Conservation (phyloP, 2,888 invertebrate species). For the Mamestra brassicae region DNA sequence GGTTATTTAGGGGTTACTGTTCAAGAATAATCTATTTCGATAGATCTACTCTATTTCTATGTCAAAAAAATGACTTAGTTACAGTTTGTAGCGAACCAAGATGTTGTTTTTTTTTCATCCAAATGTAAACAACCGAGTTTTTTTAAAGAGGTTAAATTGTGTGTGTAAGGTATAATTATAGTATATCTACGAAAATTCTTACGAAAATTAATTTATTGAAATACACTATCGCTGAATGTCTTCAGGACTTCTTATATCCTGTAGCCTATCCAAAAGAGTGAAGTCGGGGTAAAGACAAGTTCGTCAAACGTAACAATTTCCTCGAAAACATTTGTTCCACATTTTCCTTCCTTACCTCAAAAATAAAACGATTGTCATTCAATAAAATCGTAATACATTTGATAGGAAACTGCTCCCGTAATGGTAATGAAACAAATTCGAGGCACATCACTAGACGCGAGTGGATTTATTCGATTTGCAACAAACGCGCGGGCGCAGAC, state of each 20-base stretch:
- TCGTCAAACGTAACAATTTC: neutral
- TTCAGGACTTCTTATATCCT: neutral
- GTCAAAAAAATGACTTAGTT: neutral
- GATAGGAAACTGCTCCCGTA: conserved; percentile 48
- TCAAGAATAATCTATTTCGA: neutral
- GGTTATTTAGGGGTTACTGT: neutral
- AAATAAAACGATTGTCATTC: conserved; percentile 45
- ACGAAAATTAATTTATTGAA: too few species aligned
- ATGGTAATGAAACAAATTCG: conserved; percentile 59
- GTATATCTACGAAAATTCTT: too few species aligned
- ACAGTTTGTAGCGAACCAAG: neutral
- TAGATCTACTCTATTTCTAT: neutral
- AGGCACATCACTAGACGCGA: conserved; percentile 51
- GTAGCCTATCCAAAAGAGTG: neutral
- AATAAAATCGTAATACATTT: conserved; percentile 59
- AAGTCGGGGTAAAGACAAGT: neutral
- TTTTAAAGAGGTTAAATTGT: too few species aligned
- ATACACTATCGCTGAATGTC: too few species aligned
- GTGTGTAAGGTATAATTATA: too few species aligned
- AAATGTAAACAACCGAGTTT: too few species aligned
- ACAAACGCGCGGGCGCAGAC: conserved; percentile 53
- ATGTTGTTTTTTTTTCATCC: too few species aligned
- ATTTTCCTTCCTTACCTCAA: conserved; percentile 19
- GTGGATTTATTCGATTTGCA: conserved; percentile 61
- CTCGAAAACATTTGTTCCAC: neutral